phyloP scores from a whole-genome alignment of 2,888 invertebrate genomes.

The Limnephilus marmoratus region DNA sequence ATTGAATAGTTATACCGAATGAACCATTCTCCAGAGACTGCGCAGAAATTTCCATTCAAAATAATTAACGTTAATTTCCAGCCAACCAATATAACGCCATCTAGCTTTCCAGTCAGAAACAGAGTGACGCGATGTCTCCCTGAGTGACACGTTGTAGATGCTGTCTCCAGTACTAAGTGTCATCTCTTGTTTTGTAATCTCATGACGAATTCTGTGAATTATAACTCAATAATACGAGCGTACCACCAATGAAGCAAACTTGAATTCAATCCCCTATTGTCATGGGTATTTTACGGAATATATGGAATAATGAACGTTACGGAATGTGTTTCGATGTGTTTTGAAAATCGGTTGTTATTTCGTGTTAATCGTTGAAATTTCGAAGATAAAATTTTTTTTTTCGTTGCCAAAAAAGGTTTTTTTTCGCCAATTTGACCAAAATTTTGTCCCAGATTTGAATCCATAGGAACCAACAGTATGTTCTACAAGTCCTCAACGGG shows the following conservation, averaged over 20 bases:
- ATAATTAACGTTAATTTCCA: background rate
- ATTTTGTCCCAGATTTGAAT: too few relatives aligned
- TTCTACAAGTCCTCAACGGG: too few relatives aligned
- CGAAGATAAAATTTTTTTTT: fast-evolving
- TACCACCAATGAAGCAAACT: background rate
- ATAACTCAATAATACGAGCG: conserved; percentile 6
- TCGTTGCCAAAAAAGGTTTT: background rate
- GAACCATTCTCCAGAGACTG: background rate
- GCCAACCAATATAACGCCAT: conserved; percentile 32
- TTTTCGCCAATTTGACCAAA: too few relatives aligned
- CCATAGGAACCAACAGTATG: too few relatives aligned
- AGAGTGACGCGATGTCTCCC: conserved; percentile 3
- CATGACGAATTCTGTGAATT: conserved; percentile 18
- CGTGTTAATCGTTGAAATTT: background rate
- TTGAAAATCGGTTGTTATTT: background rate
- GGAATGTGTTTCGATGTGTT: background rate
- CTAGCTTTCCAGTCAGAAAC: background rate
- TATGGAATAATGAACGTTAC: background rate
- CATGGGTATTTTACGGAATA: background rate
- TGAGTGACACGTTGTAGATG: conserved; percentile 13
- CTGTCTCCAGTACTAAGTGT: conserved; percentile 20
- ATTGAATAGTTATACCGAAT: background rate
- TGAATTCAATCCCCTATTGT: background rate
- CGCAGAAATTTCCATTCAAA: background rate
- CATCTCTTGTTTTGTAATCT: conserved; percentile 1